phyloP scores from a whole-genome alignment of 35 echinoderm and acorn worm genomes.

The Heliocidaris erythrogramma region DNA sequence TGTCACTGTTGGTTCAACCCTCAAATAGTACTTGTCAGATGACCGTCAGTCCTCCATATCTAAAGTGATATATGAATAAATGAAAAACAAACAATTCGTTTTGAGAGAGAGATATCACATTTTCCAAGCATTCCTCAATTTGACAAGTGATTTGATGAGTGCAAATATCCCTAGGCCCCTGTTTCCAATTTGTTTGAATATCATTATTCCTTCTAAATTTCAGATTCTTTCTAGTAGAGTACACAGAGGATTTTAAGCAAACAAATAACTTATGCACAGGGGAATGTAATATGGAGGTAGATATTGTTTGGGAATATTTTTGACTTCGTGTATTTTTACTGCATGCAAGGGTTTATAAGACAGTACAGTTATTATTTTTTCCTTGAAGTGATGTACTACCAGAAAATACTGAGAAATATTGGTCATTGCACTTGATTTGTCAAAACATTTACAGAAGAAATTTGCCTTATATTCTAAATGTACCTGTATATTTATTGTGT shows the following conservation, averaged over 20 bases:
- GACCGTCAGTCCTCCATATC: not conserved
- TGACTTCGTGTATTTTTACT: too few species aligned
- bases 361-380: too few species aligned
- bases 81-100: not conserved
- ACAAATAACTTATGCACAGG: not conserved
- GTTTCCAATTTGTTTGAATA: not conserved
- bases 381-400: too few species aligned
- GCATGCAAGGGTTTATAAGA: too few species aligned
- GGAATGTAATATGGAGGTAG: not conserved
- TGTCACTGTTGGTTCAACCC: not conserved
- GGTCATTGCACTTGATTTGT: too few species aligned
- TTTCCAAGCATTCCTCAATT: not conserved
- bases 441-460: too few species aligned
- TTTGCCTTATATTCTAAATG: too few species aligned
- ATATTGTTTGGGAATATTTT: not conserved
- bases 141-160: not conserved
- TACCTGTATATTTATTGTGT: too few species aligned
- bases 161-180: not conserved
- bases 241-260: not conserved
- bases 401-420: too few species aligned
- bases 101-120: not conserved
- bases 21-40: not conserved
- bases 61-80: conserved; percentile 6
- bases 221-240: not conserved
- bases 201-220: not conserved